Evolutionary conservation across 2,797 vertebrate species (phyloP).

Genomic region (Hypotaenidia okinawae): DNA sequence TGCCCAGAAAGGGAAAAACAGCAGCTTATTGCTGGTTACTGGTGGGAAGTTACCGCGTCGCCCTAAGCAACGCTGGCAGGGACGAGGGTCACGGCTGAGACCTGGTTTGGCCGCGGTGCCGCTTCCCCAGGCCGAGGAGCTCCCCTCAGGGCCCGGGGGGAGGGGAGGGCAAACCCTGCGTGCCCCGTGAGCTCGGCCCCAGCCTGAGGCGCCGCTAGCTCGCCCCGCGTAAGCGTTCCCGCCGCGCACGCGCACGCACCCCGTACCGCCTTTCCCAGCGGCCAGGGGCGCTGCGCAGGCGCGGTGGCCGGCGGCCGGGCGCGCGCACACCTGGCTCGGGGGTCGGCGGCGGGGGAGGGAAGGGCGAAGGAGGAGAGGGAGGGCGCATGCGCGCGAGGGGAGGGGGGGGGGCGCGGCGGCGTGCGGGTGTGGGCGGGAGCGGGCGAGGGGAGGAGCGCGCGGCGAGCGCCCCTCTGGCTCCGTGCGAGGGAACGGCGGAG

Average conservation of each 20-base stretch:
- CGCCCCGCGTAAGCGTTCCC: neutral
- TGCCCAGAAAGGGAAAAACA: neutral
- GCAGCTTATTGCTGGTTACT: neutral
- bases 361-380: neutral
- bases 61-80: neutral
- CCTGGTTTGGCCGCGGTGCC: no score
- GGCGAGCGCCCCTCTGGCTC: slow-evolving; percentile 38
- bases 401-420: neutral
- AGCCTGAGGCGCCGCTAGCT: no score
- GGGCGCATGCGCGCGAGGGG: neutral
- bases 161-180: neutral
- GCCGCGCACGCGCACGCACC: neutral
- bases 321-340: neutral
- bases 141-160: neutral
- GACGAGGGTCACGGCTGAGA: no score
- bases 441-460: neutral
- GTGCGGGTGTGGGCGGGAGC: neutral
- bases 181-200: no score
- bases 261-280: neutral
- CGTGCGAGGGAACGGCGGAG: slow-evolving; percentile 40
- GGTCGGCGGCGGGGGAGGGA: neutral
- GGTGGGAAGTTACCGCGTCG: neutral
- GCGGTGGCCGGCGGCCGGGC: neutral
- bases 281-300: neutral
- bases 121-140: no score